phyloP scores from a whole-genome alignment of 2,113 vertebrate genomes.

The Microcebus griseorufus region DNA sequence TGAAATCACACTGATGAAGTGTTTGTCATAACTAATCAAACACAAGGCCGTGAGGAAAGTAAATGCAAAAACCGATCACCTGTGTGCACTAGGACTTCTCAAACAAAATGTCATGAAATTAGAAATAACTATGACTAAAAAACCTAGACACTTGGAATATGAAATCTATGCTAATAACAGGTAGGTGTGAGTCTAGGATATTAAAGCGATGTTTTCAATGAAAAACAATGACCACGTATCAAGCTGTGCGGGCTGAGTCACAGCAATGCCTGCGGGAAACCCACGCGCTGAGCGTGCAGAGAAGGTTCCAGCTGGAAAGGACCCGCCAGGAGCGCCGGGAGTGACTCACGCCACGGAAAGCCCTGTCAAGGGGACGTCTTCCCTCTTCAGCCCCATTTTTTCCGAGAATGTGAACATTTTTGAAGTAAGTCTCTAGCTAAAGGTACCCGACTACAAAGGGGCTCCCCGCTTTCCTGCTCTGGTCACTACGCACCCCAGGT shows the following conservation, averaged over 20 bases:
- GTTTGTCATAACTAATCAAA: neutral
- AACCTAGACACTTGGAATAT: neutral
- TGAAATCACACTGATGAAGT: neutral
- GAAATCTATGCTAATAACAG: neutral
- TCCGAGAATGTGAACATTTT: neutral
- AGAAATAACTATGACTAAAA: neutral
- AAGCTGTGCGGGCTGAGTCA: neutral
- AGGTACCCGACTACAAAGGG: neutral
- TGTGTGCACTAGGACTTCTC: neutral
- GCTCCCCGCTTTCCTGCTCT: neutral
- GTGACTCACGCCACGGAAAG: neutral
- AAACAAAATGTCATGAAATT: neutral
- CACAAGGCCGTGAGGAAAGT: neutral
- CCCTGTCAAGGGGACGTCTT: neutral
- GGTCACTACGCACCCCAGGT: rapidly evolving
- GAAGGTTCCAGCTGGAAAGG: neutral
- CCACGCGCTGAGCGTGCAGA: too few relatives aligned
- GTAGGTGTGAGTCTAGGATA: too few relatives aligned
- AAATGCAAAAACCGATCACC: neutral
- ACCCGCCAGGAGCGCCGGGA: rapidly evolving
- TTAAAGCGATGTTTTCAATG: neutral
- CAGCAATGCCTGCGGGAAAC: neutral
- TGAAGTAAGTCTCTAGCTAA: neutral
- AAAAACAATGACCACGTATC: neutral
- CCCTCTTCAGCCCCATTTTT: neutral